Base-by-base conservation (phyloP, 1,140 invertebrate genomes). In the Scaptomyza pallida region DNA sequence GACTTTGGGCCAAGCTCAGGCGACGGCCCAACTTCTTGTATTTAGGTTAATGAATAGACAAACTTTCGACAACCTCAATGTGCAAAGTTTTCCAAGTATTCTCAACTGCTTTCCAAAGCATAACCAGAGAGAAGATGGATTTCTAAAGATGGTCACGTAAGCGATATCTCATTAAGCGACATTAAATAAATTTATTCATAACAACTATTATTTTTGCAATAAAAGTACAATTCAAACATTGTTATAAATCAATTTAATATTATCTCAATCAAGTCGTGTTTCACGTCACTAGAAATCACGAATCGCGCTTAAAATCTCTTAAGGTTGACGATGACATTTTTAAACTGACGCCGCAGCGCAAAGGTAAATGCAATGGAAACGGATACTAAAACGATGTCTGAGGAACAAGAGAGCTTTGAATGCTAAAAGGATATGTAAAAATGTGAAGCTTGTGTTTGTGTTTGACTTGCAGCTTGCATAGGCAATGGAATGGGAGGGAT, bases 41-140 rank as follows among this genome's bases (percentile, higher is more conserved):
- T 88, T 88, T 88, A 71, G 82, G 82, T 88, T 88, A 88, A 88
- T 88, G 82, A 88, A 88, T 88, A 82, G 82, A 73, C 82, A 88
- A 88, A 88, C 82, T 88, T 88, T 88, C 72, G 71, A 82, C 78
- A 89, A 79, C 72, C 78, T 82, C 83, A 88, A 89, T 88, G 82
- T 72, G 78, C 75, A 78, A 88, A 88, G 73, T 80, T 72, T 72
- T 48, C n/a, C 54, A 59, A 37, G 60, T 47, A 43, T 55, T 55
- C 52, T 40, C 21, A 12, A 5, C 33, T 21, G 35, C 67, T 80
- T 72, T 64, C 40, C 9, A 37, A 52, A 23, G 60, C 45, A 62
- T 52, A 76, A 64, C 52, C 67, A 33, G 40, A 4, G 13, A 17
- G 44, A 56, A 61, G 33, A 44, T 2, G n/a, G n/a, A 8, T 12